These are phyloP conservation scores for Menidia beryllina DNA, from an alignment of 2,113 vertebrate species.

Conservation along the genomic window DNA sequence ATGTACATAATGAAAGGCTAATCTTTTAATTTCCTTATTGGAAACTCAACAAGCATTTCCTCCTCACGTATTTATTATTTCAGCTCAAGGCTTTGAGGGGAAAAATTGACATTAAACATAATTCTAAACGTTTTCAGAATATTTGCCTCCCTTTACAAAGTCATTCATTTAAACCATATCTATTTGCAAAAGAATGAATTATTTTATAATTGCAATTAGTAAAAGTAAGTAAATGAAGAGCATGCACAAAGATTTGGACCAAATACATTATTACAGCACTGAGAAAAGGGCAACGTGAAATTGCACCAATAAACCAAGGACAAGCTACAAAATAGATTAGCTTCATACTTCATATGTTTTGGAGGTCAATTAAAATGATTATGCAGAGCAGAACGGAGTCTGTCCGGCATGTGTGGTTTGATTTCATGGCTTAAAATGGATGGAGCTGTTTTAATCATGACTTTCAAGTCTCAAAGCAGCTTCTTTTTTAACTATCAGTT, in stretches of 20 bases:
- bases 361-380: slow-evolving; percentile 23
- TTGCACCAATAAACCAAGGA: slow-evolving; percentile 16
- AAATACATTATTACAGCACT: slow-evolving; percentile 16
- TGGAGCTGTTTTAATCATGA: neutral
- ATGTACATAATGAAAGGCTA: neutral
- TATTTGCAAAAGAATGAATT: neutral
- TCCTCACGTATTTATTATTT: too few species aligned
- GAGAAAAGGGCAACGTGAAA: slow-evolving; percentile 30
- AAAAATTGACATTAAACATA: too few species aligned
- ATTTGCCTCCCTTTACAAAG: neutral
- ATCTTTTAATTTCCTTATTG: neutral
- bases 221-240: slow-evolving; percentile 3
- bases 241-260: slow-evolving; percentile 2
- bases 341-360: slow-evolving; percentile 1
- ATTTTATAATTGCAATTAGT: slow-evolving; percentile 9
- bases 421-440: neutral
- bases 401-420: neutral
- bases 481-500: neutral
- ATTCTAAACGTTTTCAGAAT: neutral
- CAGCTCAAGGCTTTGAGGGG: too few species aligned
- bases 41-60: neutral
- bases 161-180: neutral
- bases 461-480: slow-evolving; percentile 7
- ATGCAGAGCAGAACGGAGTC: neutral
- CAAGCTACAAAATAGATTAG: slow-evolving; percentile 10